Evolutionary conservation across 2,888 invertebrate species (phyloP), one percentile per base, ranked within the genome.

Genomic region (Azorinus chamasolen): DNA sequence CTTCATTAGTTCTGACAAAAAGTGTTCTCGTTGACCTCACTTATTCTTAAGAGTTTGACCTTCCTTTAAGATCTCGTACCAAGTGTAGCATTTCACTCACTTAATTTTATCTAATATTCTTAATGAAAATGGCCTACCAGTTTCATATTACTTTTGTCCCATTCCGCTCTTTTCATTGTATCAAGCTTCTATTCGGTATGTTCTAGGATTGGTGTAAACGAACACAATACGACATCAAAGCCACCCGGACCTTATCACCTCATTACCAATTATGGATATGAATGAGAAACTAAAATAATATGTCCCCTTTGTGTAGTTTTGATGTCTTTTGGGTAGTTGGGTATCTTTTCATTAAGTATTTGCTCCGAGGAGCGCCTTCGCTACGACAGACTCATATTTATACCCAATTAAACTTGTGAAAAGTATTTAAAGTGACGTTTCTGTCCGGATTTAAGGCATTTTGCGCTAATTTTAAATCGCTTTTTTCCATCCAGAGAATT

Each of bases 341-440:
- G 32, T 32, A 10, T 32, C 32, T 32, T 32, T 32, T 32, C 32
- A 32, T 32, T 32, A 32, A 32, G 5, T 54, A 54, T 54, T 54
- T 54, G 37, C 54, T 32, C 32, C 32, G 32, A 32, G 32, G 32
- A 32, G 32, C 18, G 27, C 18, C 24, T 6, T 54, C 27, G 32
- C 18, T 18, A 5, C n/a, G 14, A 16, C 25, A 32, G 18, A 6
- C 24, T 22, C 24, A 18, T 65, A 59, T 65, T 65, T 72, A 59
- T 54, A 43, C 65, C 65, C 54, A 72, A 72, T 72, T 72, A 72
- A 65, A 72, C 37, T 59, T 72, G 72, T 72, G 72, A 71, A 71
- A 59, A 51, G 53, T 39, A 55, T 25, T 18, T 55, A 43, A n/a
- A n/a, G n/a, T n/a, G 32, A 32, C 32, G 10, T 32, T 32, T 32